These are phyloP conservation scores for Nothobranchius kuhntae DNA, from an alignment of 2,113 vertebrate genomes.

Conservation along the genomic window DNA sequence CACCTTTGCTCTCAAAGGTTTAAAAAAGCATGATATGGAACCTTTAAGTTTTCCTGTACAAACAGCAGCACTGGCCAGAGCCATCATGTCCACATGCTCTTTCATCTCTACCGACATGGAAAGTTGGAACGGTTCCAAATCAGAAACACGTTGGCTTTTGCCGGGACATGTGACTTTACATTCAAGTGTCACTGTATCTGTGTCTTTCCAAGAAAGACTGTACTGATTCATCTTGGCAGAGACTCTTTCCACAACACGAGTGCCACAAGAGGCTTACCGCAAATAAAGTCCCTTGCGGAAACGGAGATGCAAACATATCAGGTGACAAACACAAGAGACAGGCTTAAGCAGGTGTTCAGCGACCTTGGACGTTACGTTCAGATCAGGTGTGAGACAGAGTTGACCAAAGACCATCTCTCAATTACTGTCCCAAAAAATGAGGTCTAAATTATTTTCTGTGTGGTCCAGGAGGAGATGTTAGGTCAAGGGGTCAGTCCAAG, in stretches of 20 bases:
- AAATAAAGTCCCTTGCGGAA: neutral
- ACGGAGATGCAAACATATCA: constrained; percentile 2
- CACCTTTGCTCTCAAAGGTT: too few species aligned
- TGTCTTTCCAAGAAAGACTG: neutral
- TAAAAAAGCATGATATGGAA: too few species aligned
- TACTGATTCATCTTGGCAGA: constrained; percentile 5
- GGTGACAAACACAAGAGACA: neutral
- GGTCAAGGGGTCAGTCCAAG: constrained; percentile 14
- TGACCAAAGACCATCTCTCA: neutral
- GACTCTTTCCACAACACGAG: constrained; percentile 37
- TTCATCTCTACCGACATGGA: constrained; percentile 1
- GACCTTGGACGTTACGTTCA: neutral
- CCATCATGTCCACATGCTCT: neutral
- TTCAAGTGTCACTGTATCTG: neutral
- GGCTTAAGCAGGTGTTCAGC: neutral
- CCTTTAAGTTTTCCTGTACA: neutral
- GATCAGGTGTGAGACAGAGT: constrained; percentile 1
- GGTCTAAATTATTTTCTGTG: neutral
- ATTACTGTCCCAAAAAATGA: neutral
- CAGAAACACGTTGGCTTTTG: constrained; percentile 27
- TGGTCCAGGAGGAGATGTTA: neutral
- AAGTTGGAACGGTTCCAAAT: constrained; percentile 26
- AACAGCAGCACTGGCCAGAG: neutral
- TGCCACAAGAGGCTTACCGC: neutral
- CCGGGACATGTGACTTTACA: constrained; percentile 25